Evolutionary conservation across 2,797 vertebrate species (phyloP).

Genomic region (Karalla daura): DNA sequence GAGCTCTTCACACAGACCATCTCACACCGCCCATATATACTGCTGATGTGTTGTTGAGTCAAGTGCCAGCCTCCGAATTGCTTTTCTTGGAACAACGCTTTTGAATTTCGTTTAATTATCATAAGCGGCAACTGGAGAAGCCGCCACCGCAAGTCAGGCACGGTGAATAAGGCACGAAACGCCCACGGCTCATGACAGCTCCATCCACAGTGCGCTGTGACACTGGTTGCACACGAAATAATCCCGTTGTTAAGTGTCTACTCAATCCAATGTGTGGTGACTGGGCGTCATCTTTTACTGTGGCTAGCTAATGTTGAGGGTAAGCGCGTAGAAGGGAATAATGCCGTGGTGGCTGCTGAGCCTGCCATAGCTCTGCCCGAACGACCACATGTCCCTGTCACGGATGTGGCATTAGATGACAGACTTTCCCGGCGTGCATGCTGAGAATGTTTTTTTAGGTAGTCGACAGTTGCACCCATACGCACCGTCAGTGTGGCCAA

Average conservation of each 20-base stretch:
- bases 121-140: background rate
- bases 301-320: conserved; percentile 16
- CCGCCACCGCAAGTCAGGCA: conserved; percentile 18
- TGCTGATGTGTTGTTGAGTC: too few relatives aligned
- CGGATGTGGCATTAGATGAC: conserved; percentile 1
- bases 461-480: conserved; percentile 10
- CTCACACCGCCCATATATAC: too few relatives aligned
- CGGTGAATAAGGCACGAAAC: conserved; percentile 38
- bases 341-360: conserved; percentile 16
- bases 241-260: conserved; percentile 14
- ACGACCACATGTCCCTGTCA: background rate
- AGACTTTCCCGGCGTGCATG: background rate
- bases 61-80: too few relatives aligned
- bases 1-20: too few relatives aligned
- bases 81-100: too few relatives aligned
- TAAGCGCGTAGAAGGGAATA: conserved; percentile 25
- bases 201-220: conserved; percentile 22
- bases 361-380: conserved; percentile 5
- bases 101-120: conserved; percentile 15
- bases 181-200: conserved; percentile 33
- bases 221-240: conserved; percentile 20
- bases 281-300: conserved; percentile 1
- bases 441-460: conserved; percentile 1
- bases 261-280: conserved; percentile 22
- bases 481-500: background rate